Conservation (phyloP, 2,888 invertebrate genomes). For the Diloba caeruleocephala region DNA sequence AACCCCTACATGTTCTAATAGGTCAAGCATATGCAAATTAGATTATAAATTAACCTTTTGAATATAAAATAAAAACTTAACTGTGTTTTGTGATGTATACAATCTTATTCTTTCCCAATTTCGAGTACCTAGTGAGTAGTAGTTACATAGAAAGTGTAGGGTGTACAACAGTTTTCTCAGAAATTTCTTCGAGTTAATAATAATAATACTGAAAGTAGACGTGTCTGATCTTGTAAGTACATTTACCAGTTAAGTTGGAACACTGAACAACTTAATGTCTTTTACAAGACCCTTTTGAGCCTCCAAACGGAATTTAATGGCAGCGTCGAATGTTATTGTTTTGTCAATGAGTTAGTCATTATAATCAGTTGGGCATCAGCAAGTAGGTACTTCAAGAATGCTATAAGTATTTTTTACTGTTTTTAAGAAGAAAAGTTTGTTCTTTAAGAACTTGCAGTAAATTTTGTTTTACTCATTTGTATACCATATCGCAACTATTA, state of each 20-base stretch:
- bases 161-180: neutral
- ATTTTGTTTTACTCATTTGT: neutral
- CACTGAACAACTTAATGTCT: constrained; percentile 3
- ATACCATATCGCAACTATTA: too few species aligned
- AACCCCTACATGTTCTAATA: too few species aligned
- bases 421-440: neutral
- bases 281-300: constrained; percentile 17
- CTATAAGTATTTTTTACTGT: constrained; percentile 1
- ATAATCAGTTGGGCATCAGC: constrained; percentile 11
- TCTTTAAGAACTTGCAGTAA: neutral
- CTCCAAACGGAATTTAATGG: constrained; percentile 37
- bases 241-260: too few species aligned
- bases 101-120: too few species aligned
- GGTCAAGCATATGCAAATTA: too few species aligned
- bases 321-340: constrained; percentile 36
- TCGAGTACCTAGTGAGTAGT: too few species aligned
- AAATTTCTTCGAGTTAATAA: too few species aligned
- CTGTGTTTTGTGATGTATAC: too few species aligned
- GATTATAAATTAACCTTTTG: too few species aligned
- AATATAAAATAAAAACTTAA: too few species aligned
- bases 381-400: neutral
- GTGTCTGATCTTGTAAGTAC: neutral
- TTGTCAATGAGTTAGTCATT: constrained; percentile 30
- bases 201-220: neutral
- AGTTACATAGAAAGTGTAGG: too few species aligned